phyloP scores from a whole-genome alignment of 1,140 invertebrate genomes.

The Odontomachus brunneus region DNA sequence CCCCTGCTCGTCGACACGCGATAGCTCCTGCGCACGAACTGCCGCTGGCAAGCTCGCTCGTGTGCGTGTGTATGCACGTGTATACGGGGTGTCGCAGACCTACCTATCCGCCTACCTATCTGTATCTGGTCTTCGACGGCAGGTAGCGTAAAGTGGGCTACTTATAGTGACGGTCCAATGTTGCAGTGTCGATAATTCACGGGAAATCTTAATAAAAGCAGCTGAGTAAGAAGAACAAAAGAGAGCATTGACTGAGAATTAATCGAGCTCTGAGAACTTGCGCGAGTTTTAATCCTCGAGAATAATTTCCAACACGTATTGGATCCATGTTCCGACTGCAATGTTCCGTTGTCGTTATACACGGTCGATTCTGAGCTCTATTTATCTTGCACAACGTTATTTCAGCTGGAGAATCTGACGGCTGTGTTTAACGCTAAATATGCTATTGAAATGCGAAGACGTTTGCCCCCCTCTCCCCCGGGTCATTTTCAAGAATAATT shows the following conservation, averaged over 20 bases:
- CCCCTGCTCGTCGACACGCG: conserved; percentile 57
- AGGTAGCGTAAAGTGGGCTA: conserved; percentile 20
- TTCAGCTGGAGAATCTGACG: too few relatives aligned
- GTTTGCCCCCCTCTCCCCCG: too few relatives aligned
- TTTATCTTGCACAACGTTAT: too few relatives aligned
- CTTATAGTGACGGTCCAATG: not conserved
- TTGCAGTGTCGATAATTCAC: conserved; percentile 2
- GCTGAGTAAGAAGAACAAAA: not conserved
- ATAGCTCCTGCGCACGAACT: conserved; percentile 69
- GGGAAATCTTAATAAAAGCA: not conserved
- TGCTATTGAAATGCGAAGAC: too few relatives aligned
- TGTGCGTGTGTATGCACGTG: not conserved
- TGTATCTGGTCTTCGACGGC: too few relatives aligned
- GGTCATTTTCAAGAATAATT: too few relatives aligned
- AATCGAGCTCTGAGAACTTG: not conserved
- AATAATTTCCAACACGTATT: not conserved
- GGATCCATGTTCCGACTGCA: too few relatives aligned
- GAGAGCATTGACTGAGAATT: too few relatives aligned
- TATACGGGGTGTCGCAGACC: conserved; percentile 58
- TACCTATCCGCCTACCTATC: conserved; percentile 8
- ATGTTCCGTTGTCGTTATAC: too few relatives aligned
- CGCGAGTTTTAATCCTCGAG: not conserved
- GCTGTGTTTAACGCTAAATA: too few relatives aligned
- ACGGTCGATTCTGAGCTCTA: too few relatives aligned
- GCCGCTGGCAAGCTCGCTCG: not conserved